These are phyloP conservation scores for Drosophila subpulchrella DNA, from an alignment of 1,140 invertebrate species.

Conservation along the genomic window DNA sequence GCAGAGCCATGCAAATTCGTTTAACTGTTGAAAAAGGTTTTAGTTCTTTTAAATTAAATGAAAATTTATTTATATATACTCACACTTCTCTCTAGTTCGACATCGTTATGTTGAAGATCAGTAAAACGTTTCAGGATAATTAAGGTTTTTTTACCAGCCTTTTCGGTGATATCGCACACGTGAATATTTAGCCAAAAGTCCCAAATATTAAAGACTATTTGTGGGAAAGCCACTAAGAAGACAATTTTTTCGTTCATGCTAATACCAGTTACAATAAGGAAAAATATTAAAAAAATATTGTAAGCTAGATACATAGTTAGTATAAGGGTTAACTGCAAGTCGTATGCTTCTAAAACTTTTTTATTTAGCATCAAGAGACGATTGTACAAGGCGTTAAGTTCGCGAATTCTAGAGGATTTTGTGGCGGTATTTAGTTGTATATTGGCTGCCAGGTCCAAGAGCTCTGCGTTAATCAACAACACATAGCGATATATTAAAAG, in stretches of 20 bases:
- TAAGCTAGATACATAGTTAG: constrained; percentile 3
- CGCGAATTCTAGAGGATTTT: background rate
- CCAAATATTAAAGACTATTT: constrained; percentile 21
- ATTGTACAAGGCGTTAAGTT: constrained; percentile 21
- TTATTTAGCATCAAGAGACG: constrained; percentile 25
- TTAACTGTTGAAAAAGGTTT: constrained; percentile 18
- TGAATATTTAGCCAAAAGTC: constrained; percentile 56
- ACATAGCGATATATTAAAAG: constrained; percentile 43
- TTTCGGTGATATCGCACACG: constrained; percentile 40
- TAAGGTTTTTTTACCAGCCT: constrained; percentile 24
- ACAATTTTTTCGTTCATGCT: background rate
- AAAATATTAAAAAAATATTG: constrained; percentile 43
- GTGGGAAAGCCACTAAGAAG: background rate
- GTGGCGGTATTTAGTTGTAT: background rate
- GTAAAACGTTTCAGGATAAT: constrained; percentile 24
- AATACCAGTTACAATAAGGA: constrained; percentile 22
- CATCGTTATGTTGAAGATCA: background rate
- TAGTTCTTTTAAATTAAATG: background rate
- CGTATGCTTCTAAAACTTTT: constrained; percentile 6
- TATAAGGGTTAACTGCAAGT: constrained; percentile 24
- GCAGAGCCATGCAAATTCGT: constrained; percentile 46
- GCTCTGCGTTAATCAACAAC: constrained; percentile 45
- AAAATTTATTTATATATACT: background rate
- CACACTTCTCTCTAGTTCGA: constrained; percentile 36
- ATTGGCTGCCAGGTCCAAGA: background rate